Base-by-base conservation (phyloP, 2,888 invertebrate genomes). In the Apamea epomidion region DNA sequence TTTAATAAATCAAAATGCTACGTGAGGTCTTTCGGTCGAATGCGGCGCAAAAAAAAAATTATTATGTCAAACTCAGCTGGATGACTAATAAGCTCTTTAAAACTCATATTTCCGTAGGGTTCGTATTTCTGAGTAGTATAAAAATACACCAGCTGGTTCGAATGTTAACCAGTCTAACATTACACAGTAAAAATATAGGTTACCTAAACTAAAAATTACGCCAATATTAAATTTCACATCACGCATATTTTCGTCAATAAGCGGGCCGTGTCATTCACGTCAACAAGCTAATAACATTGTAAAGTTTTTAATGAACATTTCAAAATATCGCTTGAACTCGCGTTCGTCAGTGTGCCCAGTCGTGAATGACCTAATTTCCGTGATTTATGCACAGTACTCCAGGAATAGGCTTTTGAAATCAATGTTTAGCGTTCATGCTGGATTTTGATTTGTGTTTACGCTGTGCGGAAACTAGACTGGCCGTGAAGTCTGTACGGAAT, bases 321-420 rank as follows among this genome's bases (percentile, higher is more conserved):
- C 78, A 72, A 77, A 86, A 86, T 62, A 67, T 62, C 76, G 78
- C 77, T 51, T 69, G 67, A 76, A 73, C 79, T 69, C 81, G 80
- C 87, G 81, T 73, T 68, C 78, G 69, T 74, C 86, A 72, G 77
- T n/a, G 76, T 58, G 71, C 80, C 77, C 80, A 87, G 86, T 81
- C 84, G 89, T 72, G 89, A 76, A 83, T 85, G 94, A 84, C 93
- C 93, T 89, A 92, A 92, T 94, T 95, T 91, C 88, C 80, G 77
- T 92, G 92, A 94, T 94, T 93, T 93, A 94, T 90, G 81, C 81
- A 65, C 72, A 78, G 78, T 73, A 84, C 78, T 91, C 92, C 92
- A 91, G 89, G 91, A 93, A 94, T 94, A 93, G 83, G 85, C 78
- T 91, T 92, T 89, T 88, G 84, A 89, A 91, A 90, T 91, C 90